Evolutionary conservation across 1,140 invertebrate species (phyloP).

Genomic region (Zaprionus nigranus): DNA sequence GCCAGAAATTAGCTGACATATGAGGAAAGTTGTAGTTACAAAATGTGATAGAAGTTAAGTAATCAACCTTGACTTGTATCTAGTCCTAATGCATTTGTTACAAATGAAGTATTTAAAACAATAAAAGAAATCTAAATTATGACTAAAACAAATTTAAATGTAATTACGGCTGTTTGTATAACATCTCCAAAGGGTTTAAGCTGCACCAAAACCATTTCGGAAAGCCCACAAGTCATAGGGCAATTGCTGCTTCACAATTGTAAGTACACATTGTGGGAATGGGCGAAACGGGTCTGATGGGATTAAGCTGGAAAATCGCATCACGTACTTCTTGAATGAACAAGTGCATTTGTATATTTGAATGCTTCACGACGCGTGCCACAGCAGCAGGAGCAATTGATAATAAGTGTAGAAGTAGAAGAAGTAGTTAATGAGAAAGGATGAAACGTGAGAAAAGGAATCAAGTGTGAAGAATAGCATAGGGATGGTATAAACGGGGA

Average conservation of each 20-base stretch:
- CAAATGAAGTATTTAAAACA: not conserved
- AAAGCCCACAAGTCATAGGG: conserved; percentile 16
- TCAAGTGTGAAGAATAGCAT: too few species aligned
- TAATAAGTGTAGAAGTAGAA: conserved; percentile 33
- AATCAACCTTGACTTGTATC: not conserved
- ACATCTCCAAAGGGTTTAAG: not conserved
- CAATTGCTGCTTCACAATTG: conserved; percentile 18
- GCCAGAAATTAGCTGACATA: conserved; percentile 49
- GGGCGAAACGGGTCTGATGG: not conserved
- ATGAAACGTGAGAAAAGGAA: not conserved
- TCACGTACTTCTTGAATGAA: conserved; percentile 20
- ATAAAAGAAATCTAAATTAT: not conserved
- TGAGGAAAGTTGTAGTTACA: conserved; percentile 17
- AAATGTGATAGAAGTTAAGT: not conserved
- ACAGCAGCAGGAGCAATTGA: conserved; percentile 27
- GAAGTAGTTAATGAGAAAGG: not conserved
- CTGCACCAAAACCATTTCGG: conserved; percentile 6
- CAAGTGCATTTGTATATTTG: conserved; percentile 44
- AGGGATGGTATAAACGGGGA: not conserved
- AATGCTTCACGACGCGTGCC: conserved; percentile 40
- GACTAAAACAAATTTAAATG: too few species aligned
- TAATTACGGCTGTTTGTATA: too few species aligned
- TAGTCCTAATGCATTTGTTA: not conserved
- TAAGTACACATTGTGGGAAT: not conserved
- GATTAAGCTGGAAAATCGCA: conserved; percentile 12